These are phyloP conservation scores for Ophthalmolycus amberensis DNA, from an alignment of 2,113 vertebrate species.

Conservation along the genomic window DNA sequence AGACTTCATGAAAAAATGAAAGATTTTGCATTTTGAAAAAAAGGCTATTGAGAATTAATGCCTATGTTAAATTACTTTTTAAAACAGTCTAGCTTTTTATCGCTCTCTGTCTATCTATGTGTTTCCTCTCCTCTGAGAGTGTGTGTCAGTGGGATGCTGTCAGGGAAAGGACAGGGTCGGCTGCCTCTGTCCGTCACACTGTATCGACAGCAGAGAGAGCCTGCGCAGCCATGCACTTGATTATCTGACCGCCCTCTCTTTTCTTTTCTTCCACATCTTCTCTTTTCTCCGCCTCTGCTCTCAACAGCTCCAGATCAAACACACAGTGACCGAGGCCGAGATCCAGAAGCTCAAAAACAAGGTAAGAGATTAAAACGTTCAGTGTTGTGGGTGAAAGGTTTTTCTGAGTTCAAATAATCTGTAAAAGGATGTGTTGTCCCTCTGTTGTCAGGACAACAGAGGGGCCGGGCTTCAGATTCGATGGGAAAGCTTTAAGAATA, in stretches of 20 bases:
- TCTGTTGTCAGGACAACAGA: not conserved
- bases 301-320: constrained; percentile 97
- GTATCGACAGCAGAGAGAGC: constrained; percentile 65
- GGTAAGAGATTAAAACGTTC: constrained; percentile 85
- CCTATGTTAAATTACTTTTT: not conserved
- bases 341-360: constrained; percentile 99
- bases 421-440: constrained; percentile 16
- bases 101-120: not conserved
- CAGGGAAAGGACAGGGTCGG: constrained; percentile 51
- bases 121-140: constrained; percentile 45
- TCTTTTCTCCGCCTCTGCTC: constrained; percentile 79
- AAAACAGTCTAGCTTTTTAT: not conserved
- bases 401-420: constrained; percentile 14
- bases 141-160: constrained; percentile 59
- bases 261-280: constrained; percentile 49
- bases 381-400: constrained; percentile 10
- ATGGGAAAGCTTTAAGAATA: constrained; percentile 1
- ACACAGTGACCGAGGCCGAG: constrained; percentile 98
- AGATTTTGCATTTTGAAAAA: not conserved
- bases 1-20: not conserved
- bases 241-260: constrained; percentile 67
- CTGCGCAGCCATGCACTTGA: constrained; percentile 82
- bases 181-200: constrained; percentile 59
- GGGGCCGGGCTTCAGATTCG: not conserved
- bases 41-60: not conserved